A percentile compares a stretch with the other conserved stretches of the same genome.
phyloP scores from a whole-genome alignment of 2,113 vertebrate genomes.

The Percopsis transmontana region DNA sequence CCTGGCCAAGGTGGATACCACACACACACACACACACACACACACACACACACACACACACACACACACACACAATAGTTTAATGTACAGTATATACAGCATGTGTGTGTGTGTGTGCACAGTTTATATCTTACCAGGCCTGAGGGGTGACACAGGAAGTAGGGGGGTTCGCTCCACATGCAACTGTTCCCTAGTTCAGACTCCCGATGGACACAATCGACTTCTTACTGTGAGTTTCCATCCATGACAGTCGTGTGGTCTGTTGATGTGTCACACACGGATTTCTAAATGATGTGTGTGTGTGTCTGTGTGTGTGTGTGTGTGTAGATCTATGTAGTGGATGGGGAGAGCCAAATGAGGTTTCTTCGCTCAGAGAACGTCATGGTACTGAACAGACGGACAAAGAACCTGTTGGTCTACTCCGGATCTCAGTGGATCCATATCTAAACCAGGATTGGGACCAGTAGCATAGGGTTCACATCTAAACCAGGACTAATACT shows the following conservation, averaged over 20 bases:
- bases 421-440: constrained; percentile 61
- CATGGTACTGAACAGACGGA: constrained; percentile 64
- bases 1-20: constrained; percentile 61
- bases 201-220: neutral
- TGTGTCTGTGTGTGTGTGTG: neutral
- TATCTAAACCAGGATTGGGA: constrained; percentile 9
- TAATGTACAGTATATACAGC: no score
- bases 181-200: constrained; percentile 40
- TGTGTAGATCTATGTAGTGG: constrained; percentile 55
- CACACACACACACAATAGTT: neutral
- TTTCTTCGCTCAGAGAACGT: constrained; percentile 45
- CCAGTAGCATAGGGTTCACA: neutral
- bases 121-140: constrained; percentile 56
- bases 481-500: no score
- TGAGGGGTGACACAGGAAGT: constrained; percentile 42
- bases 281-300: neutral
- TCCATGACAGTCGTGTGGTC: neutral
- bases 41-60: neutral
- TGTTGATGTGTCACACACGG: neutral
- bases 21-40: neutral
- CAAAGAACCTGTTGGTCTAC: constrained; percentile 55
- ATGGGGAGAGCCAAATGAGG: constrained; percentile 55
- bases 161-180: constrained; percentile 38
- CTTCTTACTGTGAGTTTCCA: constrained; percentile 37
- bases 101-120: neutral